Percentiles rank a stretch among this genome's conserved stretches.
phyloP scores from a whole-genome alignment of 2,113 vertebrate genomes.

The human (Homo sapiens) region GRCh38 chr2:54927501-54928000 shows the following conservation, averaged over 20 bases:
- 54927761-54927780: not conserved
- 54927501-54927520: not conserved
- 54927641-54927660: too few species aligned
- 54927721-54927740: not conserved
- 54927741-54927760: not conserved
- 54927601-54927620: not conserved
- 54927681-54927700: not conserved
- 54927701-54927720: not conserved
- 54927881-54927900: not conserved
- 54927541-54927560: not conserved
- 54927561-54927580: constrained; percentile 45
- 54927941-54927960: constrained; percentile 7
- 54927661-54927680: fast-evolving
- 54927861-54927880: not conserved
- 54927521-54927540: not conserved
- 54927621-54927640: not conserved
- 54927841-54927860: not conserved
- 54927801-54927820: not conserved
- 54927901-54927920: not conserved
- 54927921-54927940: not conserved
- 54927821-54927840: not conserved
- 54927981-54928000: not conserved
- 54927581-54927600: not conserved
- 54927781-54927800: not conserved
- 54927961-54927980: not conserved